phyloP scores from a whole-genome alignment of 2,797 vertebrate genomes.

The Nyctibius grandis region DNA sequence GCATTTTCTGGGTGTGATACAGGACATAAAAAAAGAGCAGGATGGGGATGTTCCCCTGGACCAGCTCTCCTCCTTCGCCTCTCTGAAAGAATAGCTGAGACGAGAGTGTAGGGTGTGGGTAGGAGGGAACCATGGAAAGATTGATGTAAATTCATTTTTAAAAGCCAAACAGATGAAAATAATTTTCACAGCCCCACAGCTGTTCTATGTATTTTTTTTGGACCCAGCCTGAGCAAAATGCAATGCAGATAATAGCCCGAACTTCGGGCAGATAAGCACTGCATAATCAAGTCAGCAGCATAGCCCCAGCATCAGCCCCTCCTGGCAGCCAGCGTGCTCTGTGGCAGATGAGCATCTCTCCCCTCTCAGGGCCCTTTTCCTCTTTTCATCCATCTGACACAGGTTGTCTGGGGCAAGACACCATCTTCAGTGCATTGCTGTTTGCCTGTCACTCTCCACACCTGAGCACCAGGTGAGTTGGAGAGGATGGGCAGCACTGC shows the following conservation, averaged over 20 bases:
- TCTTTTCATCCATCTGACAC: not conserved
- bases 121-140: constrained; percentile 73
- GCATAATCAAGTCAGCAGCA: not conserved
- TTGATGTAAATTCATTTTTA: constrained; percentile 73
- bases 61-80: constrained; percentile 37
- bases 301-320: not conserved
- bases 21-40: not conserved
- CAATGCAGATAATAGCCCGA: constrained; percentile 20
- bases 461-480: not conserved
- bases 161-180: constrained; percentile 79
- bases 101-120: constrained; percentile 56
- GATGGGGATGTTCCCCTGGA: not conserved
- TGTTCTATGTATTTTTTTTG: constrained; percentile 68
- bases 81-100: constrained; percentile 63
- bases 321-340: not conserved
- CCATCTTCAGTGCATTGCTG: fast-evolving
- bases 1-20: not conserved
- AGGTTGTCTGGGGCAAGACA: not conserved
- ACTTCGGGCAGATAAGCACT: not conserved
- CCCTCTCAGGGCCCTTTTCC: not conserved
- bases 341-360: not conserved
- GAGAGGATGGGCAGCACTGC: fast-evolving
- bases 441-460: not conserved
- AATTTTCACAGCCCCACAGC: constrained; percentile 75
- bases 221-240: constrained; percentile 16